Evolutionary conservation across 2,888 invertebrate species (phyloP).

Genomic region (Tupiocoris notatus): DNA sequence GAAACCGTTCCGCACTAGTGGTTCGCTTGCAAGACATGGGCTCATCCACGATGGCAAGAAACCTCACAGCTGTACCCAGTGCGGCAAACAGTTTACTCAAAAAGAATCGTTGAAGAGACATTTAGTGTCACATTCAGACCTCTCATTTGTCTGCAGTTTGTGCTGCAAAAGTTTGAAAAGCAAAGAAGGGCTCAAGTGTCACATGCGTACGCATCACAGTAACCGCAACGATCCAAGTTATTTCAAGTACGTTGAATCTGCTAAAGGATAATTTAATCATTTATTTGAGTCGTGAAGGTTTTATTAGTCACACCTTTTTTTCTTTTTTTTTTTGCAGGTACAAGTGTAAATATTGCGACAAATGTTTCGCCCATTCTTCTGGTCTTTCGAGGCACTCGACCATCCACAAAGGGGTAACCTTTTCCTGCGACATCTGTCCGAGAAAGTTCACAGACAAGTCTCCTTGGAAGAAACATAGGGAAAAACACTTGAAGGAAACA

Average conservation of each 20-base stretch:
- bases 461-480: constrained; percentile 39
- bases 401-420: constrained; percentile 55
- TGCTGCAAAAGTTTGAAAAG: constrained; percentile 32
- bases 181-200: constrained; percentile 33
- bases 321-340: constrained; percentile 49
- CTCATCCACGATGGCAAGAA: constrained; percentile 36
- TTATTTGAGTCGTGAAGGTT: too few species aligned
- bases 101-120: constrained; percentile 43
- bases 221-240: neutral
- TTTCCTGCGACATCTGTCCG: constrained; percentile 40
- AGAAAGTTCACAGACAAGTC: constrained; percentile 42
- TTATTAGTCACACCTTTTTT: too few species aligned
- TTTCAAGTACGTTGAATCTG: constrained; percentile 16
- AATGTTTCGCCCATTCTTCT: constrained; percentile 56
- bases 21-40: constrained; percentile 12
- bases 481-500: neutral
- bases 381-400: constrained; percentile 57
- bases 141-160: constrained; percentile 25
- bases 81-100: constrained; percentile 38
- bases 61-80: constrained; percentile 34
- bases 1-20: neutral
- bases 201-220: constrained; percentile 33
- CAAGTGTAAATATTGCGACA: constrained; percentile 56
- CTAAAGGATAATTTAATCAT: too few species aligned
- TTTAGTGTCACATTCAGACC: constrained; percentile 17